These are phyloP conservation scores for Pangasianodon hypophthalmus DNA, from an alignment of 2,113 vertebrate species.

Conservation along the genomic window DNA sequence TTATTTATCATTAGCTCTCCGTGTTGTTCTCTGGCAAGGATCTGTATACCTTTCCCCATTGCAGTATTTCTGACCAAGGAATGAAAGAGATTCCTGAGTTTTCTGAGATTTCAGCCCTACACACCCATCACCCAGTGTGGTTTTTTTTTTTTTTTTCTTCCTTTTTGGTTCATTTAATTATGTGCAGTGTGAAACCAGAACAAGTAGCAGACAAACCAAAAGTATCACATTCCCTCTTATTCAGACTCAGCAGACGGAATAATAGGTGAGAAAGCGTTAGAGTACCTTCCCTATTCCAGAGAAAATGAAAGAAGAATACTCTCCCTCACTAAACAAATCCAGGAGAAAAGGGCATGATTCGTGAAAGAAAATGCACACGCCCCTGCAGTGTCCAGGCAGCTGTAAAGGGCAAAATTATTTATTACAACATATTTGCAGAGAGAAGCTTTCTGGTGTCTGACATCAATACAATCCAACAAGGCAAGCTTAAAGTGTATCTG, in stretches of 20 bases:
- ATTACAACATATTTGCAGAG: neutral
- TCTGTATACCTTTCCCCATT: neutral
- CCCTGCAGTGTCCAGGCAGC: neutral
- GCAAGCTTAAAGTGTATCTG: too few relatives aligned
- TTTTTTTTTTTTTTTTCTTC: too few relatives aligned
- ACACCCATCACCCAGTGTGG: neutral
- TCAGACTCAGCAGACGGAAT: neutral
- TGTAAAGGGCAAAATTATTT: neutral
- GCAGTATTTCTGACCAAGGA: neutral
- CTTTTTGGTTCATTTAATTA: neutral
- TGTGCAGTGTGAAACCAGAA: neutral
- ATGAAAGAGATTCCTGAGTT: neutral
- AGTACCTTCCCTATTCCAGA: neutral
- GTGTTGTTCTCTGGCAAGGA: neutral
- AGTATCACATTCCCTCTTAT: neutral
- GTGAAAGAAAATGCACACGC: neutral
- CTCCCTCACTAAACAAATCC: neutral
- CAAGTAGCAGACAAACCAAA: neutral
- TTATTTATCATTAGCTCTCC: neutral
- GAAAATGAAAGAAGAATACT: neutral
- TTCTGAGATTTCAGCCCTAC: neutral
- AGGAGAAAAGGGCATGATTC: neutral
- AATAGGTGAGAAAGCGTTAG: neutral
- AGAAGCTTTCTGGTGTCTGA: neutral
- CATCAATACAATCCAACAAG: neutral